Percentiles rank a stretch among this genome's conserved stretches.
Evolutionary conservation across 2,113 vertebrate species (phyloP).

Genomic region (Cervus canadensis): DNA sequence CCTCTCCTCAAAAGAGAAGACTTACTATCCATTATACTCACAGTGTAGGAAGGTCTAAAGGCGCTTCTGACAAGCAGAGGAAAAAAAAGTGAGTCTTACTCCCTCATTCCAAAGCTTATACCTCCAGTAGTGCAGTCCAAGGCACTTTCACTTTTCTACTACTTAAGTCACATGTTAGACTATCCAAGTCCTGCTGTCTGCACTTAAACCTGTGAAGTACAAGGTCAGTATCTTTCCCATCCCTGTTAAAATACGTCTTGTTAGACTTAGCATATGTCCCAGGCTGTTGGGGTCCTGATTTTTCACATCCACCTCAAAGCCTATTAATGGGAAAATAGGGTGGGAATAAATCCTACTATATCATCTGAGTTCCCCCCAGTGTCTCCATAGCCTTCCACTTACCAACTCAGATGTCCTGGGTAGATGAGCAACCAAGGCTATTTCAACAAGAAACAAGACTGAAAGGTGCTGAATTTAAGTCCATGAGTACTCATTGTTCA

Average conservation of each 20-base stretch:
- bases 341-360: neutral
- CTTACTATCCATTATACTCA: accelerated
- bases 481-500: neutral
- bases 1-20: neutral
- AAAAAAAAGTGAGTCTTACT: neutral
- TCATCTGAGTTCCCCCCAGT: neutral
- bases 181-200: neutral
- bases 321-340: neutral
- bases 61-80: neutral
- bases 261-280: neutral
- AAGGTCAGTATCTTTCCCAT: neutral
- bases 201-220: neutral
- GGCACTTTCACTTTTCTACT: neutral
- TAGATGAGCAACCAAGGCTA: neutral
- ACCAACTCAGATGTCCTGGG: neutral
- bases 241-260: neutral
- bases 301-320: neutral
- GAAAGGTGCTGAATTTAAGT: neutral
- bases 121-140: neutral
- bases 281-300: neutral
- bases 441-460: neutral
- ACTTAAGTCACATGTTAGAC: neutral
- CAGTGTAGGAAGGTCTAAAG: neutral
- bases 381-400: neutral
- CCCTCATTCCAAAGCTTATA: neutral